Evolutionary conservation across 2,888 invertebrate genomes (phyloP).

Genomic region (Drosophila nigritarsus): DNA sequence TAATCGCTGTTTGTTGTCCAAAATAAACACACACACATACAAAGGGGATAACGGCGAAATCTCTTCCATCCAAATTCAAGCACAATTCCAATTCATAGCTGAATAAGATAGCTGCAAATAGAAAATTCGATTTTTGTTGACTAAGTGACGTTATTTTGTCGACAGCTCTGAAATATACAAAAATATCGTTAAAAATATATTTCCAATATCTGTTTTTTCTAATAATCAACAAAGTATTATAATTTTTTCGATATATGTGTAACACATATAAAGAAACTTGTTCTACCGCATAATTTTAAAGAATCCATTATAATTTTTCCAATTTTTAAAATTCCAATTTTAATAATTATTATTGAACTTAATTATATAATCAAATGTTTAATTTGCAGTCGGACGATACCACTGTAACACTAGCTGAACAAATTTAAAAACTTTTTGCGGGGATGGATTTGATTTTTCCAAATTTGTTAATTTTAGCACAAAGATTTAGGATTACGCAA

Average conservation of each 20-base stretch:
- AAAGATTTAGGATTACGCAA: not conserved
- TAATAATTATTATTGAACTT: not conserved
- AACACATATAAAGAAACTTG: not conserved
- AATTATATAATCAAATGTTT: not conserved
- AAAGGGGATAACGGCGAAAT: not conserved
- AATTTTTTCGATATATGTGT: not conserved
- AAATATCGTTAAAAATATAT: not conserved
- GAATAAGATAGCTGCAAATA: not conserved
- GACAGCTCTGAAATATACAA: not conserved
- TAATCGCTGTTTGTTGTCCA: slow-evolving; percentile 40
- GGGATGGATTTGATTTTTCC: not conserved
- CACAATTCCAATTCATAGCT: slow-evolving; percentile 3
- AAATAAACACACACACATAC: slow-evolving; percentile 17
- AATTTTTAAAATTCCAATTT: not conserved
- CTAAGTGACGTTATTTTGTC: not conserved
- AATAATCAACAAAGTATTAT: not conserved
- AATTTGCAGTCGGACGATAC: not conserved
- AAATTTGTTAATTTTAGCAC: not conserved
- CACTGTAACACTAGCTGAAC: not conserved
- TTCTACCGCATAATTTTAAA: not conserved
- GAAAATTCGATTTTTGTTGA: not conserved
- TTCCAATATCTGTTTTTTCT: not conserved
- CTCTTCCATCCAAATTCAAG: not conserved
- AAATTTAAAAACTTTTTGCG: not conserved
- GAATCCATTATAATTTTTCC: not conserved